These are phyloP conservation scores for Drosophila anomelani DNA, from an alignment of 2,888 invertebrate species.

Conservation along the genomic window DNA sequence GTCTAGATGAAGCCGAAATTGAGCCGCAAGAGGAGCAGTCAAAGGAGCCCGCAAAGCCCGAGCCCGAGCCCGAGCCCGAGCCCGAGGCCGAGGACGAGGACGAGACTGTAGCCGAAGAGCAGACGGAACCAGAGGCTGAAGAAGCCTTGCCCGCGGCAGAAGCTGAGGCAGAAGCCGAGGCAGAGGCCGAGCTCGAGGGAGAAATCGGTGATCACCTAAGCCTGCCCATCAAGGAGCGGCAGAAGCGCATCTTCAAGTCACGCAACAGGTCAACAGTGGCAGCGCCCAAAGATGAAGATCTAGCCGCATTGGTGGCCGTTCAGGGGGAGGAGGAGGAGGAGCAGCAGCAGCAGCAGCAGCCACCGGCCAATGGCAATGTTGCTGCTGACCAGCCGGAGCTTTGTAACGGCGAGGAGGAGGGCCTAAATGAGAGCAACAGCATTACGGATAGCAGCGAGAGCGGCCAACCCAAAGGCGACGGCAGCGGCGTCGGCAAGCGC, in stretches of 20 bases:
- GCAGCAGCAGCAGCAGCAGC: no score
- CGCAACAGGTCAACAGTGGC: constrained; percentile 74
- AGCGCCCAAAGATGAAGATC: background rate
- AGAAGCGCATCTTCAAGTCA: constrained; percentile 84
- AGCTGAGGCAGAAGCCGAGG: background rate
- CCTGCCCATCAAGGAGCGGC: constrained; percentile 83
- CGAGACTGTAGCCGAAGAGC: background rate
- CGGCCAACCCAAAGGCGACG: background rate
- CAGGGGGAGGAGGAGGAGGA: background rate
- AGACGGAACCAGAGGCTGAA: background rate
- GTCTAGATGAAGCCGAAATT: background rate
- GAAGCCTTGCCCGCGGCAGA: background rate
- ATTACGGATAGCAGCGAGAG: background rate
- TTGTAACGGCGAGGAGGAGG: background rate
- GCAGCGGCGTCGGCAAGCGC: background rate
- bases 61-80: no score
- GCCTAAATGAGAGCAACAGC: background rate
- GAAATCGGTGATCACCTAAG: constrained; percentile 32
- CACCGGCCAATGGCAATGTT: background rate
- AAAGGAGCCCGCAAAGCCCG: background rate
- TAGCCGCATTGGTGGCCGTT: background rate
- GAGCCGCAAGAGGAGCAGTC: background rate
- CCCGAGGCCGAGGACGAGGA: background rate
- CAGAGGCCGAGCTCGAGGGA: background rate
- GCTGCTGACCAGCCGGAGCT: background rate